Base-by-base conservation (phyloP, 92 coral and sea anemone species). In the Hydrozoanthus gracilis region DNA sequence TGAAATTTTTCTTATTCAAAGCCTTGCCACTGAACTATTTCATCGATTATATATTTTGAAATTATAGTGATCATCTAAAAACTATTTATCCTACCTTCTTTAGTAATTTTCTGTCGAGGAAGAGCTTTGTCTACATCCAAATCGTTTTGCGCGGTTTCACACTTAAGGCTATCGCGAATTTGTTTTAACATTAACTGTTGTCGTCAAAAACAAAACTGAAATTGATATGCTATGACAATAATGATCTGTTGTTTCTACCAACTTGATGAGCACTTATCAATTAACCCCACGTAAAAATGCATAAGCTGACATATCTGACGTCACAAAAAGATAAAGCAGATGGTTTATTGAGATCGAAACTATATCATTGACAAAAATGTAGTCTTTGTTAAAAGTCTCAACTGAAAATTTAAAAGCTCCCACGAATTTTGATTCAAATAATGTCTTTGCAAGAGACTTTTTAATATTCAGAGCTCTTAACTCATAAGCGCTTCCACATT, bases 261-360 rank as follows among this genome's bases (percentile, higher is more conserved):
- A 54, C 50, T 60, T 35, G 5, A 20, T 77, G 18, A 14, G 10
- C 20, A 27, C 50, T 45, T 12, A 47, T 80, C 73, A 16, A 80
- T 65, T 80, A 48, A 52, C 50, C 73, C 85, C 51, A 46, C 61
- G 74, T 61, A 73, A 49, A 80, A 46, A 50, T 65, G 64, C 74
- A 18, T 48, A 80, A 80, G 17, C 47, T 80, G 74, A 44, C 74
- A 51, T 18, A 15, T 10, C 55, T 47, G n/a, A 67, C 85, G 85
- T 65, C 85, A 80, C 58, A 27, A 17, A 62, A 12, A 5, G 10
- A 14, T 52, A 9, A 17, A 65, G 60, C 74, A 80, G 85, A 65
- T 80, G 85, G 74, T 74, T 49, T 45, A 12, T 3, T 47, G 20
- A 79, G 11, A 65, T 79, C 16, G 44, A 79, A 65, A 80, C 44